Evolutionary conservation across 2,888 invertebrate species (phyloP).

Genomic region (Sarcophaga subvicina): DNA sequence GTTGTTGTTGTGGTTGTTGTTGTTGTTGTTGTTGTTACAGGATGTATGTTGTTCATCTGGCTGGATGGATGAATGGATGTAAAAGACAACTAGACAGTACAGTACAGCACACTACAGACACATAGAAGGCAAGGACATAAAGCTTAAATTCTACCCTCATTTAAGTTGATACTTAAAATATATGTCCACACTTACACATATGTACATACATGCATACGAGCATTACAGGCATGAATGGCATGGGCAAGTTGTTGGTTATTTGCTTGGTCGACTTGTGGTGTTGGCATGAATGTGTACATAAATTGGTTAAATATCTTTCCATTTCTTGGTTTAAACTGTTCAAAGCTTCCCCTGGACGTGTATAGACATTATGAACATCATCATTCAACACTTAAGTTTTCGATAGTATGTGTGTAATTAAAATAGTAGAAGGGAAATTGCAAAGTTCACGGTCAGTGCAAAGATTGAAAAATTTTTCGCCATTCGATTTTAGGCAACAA

Average conservation of each 20-base stretch:
- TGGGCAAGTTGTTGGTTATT: background rate
- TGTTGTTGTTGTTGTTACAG: background rate
- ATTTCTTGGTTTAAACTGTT: constrained; percentile 15
- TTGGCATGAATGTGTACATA: constrained; percentile 17
- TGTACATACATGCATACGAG: background rate
- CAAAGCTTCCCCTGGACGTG: constrained; percentile 37
- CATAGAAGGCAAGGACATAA: constrained; percentile 23
- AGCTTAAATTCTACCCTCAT: constrained; percentile 15
- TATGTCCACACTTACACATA: background rate
- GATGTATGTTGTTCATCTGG: background rate
- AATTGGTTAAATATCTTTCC: constrained; percentile 52
- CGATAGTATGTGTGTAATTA: constrained; percentile 52
- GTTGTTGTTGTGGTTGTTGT: too few relatives aligned
- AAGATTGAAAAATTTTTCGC: background rate
- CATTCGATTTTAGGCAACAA: too few relatives aligned
- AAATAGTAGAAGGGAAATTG: constrained; percentile 15
- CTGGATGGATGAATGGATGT: background rate
- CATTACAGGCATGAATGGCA: background rate
- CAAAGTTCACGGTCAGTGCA: background rate
- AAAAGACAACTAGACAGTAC: constrained; percentile 34
- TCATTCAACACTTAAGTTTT: constrained; percentile 51
- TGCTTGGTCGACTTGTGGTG: constrained; percentile 8
- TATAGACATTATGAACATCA: constrained; percentile 38
- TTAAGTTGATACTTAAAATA: constrained; percentile 14
- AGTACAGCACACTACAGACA: background rate